phyloP scores from a whole-genome alignment of 1,140 invertebrate species.

The Sarcophaga bullata region DNA sequence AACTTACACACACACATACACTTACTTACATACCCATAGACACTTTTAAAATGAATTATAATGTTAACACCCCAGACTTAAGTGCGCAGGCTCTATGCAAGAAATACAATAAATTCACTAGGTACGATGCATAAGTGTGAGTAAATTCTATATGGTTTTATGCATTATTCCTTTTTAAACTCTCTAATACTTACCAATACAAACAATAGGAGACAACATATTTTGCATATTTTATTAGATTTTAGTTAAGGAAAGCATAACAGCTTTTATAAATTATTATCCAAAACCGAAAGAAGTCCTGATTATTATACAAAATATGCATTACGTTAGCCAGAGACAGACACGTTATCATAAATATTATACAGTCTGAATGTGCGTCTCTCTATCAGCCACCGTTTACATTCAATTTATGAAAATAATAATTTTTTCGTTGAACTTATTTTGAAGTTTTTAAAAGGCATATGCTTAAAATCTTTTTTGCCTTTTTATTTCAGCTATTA shows the following conservation, averaged over 20 bases:
- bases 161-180: background rate
- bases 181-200: background rate
- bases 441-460: background rate
- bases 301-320: background rate
- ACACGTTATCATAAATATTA: background rate
- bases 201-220: background rate
- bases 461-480: no score
- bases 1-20: background rate
- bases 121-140: background rate
- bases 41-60: background rate
- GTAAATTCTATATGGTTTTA: constrained; percentile 29
- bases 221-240: constrained; percentile 32
- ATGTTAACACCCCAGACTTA: constrained; percentile 34
- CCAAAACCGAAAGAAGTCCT: background rate
- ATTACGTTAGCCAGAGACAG: background rate
- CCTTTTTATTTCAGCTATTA: background rate
- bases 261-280: background rate
- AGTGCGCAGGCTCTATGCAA: constrained; percentile 32
- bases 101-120: background rate
- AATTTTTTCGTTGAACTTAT: background rate
- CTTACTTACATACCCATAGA: background rate
- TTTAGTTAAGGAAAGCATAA: background rate
- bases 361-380: no score
- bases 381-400: no score
- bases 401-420: background rate